These are phyloP conservation scores for Setipinna tenuifilis DNA, from an alignment of 2,797 vertebrate genomes.

Conservation along the genomic window DNA sequence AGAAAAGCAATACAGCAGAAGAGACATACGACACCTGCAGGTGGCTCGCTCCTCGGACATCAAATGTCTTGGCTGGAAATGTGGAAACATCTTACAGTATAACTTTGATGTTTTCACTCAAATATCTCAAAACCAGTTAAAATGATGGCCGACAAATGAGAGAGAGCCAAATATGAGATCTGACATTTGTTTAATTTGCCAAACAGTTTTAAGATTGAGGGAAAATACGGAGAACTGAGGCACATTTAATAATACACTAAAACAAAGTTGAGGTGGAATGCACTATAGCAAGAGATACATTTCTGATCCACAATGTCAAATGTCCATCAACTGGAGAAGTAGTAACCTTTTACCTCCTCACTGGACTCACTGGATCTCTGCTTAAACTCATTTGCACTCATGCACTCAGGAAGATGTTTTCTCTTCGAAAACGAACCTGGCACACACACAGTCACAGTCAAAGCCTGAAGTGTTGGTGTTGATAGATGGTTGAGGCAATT, in stretches of 20 bases:
- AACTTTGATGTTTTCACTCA: slow-evolving; percentile 3
- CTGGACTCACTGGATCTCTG: slow-evolving; percentile 38
- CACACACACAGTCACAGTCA: slow-evolving; percentile 32
- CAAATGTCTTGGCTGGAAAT: neutral
- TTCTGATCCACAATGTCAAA: neutral
- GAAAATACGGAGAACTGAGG: neutral
- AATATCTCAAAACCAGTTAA: slow-evolving; percentile 6
- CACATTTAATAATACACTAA: neutral
- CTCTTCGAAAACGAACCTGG: slow-evolving; percentile 39
- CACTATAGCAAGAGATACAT: neutral
- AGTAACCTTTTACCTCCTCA: slow-evolving; percentile 32
- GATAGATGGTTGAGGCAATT: slow-evolving; percentile 48
- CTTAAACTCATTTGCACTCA: slow-evolving; percentile 39
- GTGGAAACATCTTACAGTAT: neutral
- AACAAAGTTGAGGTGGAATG: neutral
- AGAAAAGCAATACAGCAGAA: neutral
- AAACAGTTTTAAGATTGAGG: neutral
- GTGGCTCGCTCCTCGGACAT: neutral
- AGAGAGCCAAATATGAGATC: neutral
- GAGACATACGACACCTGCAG: neutral
- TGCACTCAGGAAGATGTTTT: slow-evolving; percentile 36
- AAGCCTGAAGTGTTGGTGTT: slow-evolving; percentile 36
- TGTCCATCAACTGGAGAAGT: slow-evolving; percentile 22
- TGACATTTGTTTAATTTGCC: slow-evolving; percentile 4
- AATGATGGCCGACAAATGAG: neutral